A percentile compares a stretch with the other conserved stretches of the same genome.
phyloP scores from a whole-genome alignment of 2,888 invertebrate genomes.

The Epinotia bilunana region DNA sequence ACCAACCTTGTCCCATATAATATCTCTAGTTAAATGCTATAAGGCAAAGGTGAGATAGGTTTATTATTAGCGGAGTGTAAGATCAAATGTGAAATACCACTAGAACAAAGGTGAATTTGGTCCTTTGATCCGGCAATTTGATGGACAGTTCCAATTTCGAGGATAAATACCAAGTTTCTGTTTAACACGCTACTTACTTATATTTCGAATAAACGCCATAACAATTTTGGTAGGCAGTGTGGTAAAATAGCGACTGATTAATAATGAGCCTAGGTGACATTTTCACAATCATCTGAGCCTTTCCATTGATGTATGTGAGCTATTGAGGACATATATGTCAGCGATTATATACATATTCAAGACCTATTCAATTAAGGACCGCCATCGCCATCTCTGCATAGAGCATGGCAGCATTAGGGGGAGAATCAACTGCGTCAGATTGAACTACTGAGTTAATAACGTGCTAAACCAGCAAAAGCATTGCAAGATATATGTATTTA shows the following conservation, averaged over 20 bases:
- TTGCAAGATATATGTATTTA: not conserved
- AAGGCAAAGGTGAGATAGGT: not conserved
- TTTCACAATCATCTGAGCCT: constrained; percentile 15
- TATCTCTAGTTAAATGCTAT: no score
- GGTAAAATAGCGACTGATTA: not conserved
- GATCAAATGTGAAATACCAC: not conserved
- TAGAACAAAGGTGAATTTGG: not conserved
- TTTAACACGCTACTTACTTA: not conserved
- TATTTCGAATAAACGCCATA: not conserved
- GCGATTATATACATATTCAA: not conserved
- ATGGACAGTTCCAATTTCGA: not conserved
- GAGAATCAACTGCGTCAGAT: constrained; percentile 8
- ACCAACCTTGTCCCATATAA: no score
- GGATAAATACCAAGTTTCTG: not conserved
- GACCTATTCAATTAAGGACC: not conserved
- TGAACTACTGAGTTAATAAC: constrained; percentile 7
- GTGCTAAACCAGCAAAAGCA: not conserved
- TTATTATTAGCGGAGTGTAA: not conserved
- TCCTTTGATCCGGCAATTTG: not conserved
- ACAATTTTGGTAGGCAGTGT: not conserved
- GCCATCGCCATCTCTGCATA: not conserved
- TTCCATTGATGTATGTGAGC: constrained; percentile 5
- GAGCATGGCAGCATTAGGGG: not conserved
- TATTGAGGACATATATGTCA: constrained; percentile 5
- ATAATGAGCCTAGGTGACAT: constrained; percentile 1